Base-by-base conservation (phyloP, 92 coral and sea anemone genomes). In the Bergia sp. region DNA sequence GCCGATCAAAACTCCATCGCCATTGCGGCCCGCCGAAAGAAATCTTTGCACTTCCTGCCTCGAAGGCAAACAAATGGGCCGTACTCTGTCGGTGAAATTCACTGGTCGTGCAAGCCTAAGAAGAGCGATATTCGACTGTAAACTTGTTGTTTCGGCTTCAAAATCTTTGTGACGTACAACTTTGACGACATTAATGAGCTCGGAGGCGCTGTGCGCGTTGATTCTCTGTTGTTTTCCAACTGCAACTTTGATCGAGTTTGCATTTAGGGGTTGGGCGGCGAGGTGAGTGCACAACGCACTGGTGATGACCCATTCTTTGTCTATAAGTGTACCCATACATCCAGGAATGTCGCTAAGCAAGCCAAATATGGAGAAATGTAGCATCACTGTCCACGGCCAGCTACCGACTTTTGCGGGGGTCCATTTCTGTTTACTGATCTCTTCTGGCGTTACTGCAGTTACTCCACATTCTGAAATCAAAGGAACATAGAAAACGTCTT, bases 361-460 rank as follows among this genome's bases (percentile, higher is more conserved):
- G 42, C 45, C 80, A 41, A 15, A 90, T 69, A 87, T 76, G 75
- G 89, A 80, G 73, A 92, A 89, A 80, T 92, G 93, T 81, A 96
- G 92, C 58, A 94, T 89, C 1, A 92, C 97, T 58, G 92, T 79
- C 98, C 98, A 96, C 40, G 98, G 98, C 98, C 97, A 94, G 61
- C 90, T 86, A 12, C 89, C 88, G 29, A 73, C 61, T n/a, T 75
- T 75, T 20, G 95, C 88, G 53, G 92, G 85, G 38, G 88, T 90
- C 98, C 98, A 96, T 75, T 88, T 91, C 37, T 53, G 18, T 53
- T 88, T 89, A 42, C 29, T 76, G 58, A 91, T 85, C 55, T 92
- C 85, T 40, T 21, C 75, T 69, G 86, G 82, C 39, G 86, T 89
- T 39, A 81, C 86, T 58, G 91, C 77, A 8, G 96, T 92, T 45